Conservation (phyloP, 2,888 invertebrate genomes). For the Morpho achilles region DNA sequence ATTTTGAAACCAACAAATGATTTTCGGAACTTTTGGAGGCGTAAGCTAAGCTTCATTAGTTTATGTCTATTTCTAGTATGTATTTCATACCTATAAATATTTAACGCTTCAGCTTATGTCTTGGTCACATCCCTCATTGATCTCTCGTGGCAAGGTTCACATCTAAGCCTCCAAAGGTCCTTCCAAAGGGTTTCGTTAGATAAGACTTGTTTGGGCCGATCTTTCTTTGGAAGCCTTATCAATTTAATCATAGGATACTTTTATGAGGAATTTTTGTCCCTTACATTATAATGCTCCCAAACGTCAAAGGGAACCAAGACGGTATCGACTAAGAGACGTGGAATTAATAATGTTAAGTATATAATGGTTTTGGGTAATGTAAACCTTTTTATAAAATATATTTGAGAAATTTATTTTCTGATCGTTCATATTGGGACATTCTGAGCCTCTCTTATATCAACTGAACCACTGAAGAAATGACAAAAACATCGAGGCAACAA, state of each 20-base stretch:
- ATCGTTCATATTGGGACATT: too few relatives aligned
- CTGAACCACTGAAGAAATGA: too few relatives aligned
- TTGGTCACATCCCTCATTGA: slow-evolving; percentile 44
- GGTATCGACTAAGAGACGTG: slow-evolving; percentile 39
- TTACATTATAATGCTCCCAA: slow-evolving; percentile 31
- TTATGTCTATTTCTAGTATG: too few relatives aligned
- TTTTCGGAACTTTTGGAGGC: too few relatives aligned
- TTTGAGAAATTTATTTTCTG: too few relatives aligned
- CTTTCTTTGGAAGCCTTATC: slow-evolving; percentile 56
- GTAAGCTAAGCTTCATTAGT: too few relatives aligned
- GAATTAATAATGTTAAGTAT: slow-evolving; percentile 54
- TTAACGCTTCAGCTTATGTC: slow-evolving; percentile 16
- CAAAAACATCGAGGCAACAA: too few relatives aligned
- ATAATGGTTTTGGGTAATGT: slow-evolving; percentile 28
- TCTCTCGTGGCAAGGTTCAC: slow-evolving; percentile 63
- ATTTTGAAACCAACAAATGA: too few relatives aligned
- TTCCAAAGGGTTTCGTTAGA: slow-evolving; percentile 55
- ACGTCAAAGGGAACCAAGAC: slow-evolving; percentile 39
- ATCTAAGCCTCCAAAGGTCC: slow-evolving; percentile 51
- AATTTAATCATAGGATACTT: slow-evolving; percentile 60
- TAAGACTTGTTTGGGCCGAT: slow-evolving; percentile 58
- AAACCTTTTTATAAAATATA: slow-evolving; percentile 22
- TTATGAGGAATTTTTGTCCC: slow-evolving; percentile 34
- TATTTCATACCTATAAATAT: not conserved
- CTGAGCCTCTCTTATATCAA: too few relatives aligned